phyloP scores from a whole-genome alignment of 1,140 invertebrate genomes.

The Leptinotarsa lineolata region DNA sequence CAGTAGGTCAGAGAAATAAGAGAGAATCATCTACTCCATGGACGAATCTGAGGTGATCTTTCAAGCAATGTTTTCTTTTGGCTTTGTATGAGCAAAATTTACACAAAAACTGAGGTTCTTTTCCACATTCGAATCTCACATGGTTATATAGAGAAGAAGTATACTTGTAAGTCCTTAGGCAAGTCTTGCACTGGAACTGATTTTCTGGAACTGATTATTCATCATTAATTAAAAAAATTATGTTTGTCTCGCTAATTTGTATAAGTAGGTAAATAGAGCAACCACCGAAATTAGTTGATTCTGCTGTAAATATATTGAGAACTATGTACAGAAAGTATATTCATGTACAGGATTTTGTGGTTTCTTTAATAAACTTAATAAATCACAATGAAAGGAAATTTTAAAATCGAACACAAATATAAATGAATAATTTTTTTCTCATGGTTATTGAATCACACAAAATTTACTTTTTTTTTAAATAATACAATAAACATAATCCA shows the following conservation, averaged over 20 bases:
- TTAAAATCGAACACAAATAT: too few relatives aligned
- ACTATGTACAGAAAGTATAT: too few relatives aligned
- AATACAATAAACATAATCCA: too few relatives aligned
- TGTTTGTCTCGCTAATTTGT: neutral
- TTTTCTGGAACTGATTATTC: conserved; percentile 14
- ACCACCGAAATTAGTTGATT: neutral
- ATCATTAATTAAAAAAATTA: neutral
- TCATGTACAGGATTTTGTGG: too few relatives aligned
- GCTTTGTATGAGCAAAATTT: conserved; percentile 60
- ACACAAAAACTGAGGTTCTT: conserved; percentile 60
- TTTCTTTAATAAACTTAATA: too few relatives aligned
- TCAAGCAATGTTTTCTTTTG: conserved; percentile 55
- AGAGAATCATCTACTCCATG: conserved; percentile 17
- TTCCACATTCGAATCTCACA: conserved; percentile 69
- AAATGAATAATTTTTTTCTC: too few relatives aligned
- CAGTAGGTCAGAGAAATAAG: neutral
- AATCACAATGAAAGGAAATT: too few relatives aligned
- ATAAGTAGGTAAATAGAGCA: neutral
- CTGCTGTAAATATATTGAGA: too few relatives aligned
- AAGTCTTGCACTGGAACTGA: conserved; percentile 29
- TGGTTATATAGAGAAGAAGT: conserved; percentile 63
- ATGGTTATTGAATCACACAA: too few relatives aligned
- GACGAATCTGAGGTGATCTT: conserved; percentile 25
- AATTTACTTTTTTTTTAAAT: too few relatives aligned
- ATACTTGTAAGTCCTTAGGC: conserved; percentile 57